Percentiles rank a stretch among this genome's conserved stretches.
Conservation (phyloP, 2,113 vertebrate species). For the Euleptes europaea region DNA sequence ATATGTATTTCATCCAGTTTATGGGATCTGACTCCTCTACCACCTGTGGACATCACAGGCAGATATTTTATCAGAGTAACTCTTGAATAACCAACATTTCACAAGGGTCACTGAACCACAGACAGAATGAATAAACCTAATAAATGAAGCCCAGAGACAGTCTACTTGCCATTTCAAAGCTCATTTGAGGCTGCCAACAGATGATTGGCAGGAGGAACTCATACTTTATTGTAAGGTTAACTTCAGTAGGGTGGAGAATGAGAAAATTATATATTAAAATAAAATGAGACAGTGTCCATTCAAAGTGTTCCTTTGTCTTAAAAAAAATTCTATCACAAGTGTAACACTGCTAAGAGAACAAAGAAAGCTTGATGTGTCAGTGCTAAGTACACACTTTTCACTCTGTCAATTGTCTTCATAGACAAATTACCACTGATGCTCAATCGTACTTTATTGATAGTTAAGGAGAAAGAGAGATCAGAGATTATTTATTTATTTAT, state of each 20-base stretch:
- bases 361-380: neutral
- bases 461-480: no score
- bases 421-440: neutral
- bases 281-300: neutral
- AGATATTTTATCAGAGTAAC: conserved; percentile 42
- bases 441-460: neutral
- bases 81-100: conserved; percentile 26
- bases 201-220: conserved; percentile 1
- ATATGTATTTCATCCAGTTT: conserved; percentile 62
- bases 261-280: neutral
- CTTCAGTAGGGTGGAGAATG: neutral
- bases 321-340: neutral
- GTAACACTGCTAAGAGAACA: neutral
- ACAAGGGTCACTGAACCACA: neutral
- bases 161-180: neutral
- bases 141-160: neutral
- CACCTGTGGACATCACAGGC: conserved; percentile 35
- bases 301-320: neutral
- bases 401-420: neutral
- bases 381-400: neutral
- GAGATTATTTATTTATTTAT: no score
- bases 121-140: neutral
- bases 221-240: neutral
- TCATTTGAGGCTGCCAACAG: neutral
- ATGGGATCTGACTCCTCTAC: conserved; percentile 60